Conservation (phyloP, 2,888 invertebrate species). For the Acanthoscelides obtectus region DNA sequence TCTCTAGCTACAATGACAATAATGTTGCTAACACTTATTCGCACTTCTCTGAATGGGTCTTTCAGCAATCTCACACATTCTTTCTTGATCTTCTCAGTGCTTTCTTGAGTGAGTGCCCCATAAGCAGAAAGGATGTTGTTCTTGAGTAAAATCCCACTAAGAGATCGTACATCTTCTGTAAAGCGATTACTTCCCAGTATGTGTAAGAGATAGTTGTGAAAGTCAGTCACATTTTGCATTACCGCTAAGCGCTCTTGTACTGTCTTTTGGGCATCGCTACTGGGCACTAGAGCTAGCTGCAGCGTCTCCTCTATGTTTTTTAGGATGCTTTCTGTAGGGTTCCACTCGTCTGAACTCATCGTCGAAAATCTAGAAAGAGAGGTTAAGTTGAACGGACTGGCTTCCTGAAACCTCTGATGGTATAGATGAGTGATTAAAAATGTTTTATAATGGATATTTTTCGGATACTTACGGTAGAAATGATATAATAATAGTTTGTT, state of each 20-base stretch:
- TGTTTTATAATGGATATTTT: not conserved
- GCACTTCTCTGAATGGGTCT: constrained; percentile 88
- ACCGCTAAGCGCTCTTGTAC: constrained; percentile 98
- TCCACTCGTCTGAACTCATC: constrained; percentile 71
- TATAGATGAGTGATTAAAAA: not conserved
- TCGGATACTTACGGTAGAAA: not conserved
- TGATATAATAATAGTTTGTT: not conserved
- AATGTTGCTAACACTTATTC: constrained; percentile 95
- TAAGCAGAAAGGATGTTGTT: constrained; percentile 94
- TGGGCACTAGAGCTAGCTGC: constrained; percentile 96
- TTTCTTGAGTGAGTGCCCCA: constrained; percentile 81
- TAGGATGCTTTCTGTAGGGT: constrained; percentile 92
- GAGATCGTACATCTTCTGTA: constrained; percentile 93
- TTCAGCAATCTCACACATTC: constrained; percentile 92
- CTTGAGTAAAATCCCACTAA: constrained; percentile 95
- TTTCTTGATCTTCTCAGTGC: constrained; percentile 86
- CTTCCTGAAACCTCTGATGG: not conserved
- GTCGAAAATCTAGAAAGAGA: constrained; percentile 9
- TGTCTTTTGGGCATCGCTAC: constrained; percentile 89
- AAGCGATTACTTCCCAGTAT: constrained; percentile 91
- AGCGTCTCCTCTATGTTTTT: constrained; percentile 92
- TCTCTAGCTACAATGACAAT: constrained; percentile 96
- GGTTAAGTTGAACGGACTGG: not conserved
- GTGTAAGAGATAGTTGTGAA: constrained; percentile 97
- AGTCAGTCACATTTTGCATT: constrained; percentile 94